These are phyloP conservation scores for Notocelia uddmanniana DNA, from an alignment of 2,888 invertebrate species.

Conservation along the genomic window DNA sequence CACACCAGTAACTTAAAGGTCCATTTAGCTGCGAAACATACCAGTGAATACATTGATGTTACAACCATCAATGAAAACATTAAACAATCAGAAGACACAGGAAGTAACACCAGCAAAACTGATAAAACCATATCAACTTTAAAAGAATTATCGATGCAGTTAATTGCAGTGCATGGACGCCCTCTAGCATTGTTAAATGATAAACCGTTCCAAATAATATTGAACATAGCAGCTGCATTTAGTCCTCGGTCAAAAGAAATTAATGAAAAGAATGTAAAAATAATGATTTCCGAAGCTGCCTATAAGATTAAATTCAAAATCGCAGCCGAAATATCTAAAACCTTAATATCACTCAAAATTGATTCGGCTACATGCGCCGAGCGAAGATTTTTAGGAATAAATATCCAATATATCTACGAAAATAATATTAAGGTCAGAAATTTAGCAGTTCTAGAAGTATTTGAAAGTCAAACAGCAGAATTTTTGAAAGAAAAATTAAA, in stretches of 20 bases:
- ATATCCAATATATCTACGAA: background rate
- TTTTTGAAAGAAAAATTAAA: conserved; percentile 5
- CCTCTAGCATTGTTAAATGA: conserved; percentile 3
- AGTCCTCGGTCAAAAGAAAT: background rate
- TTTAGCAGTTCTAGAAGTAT: background rate
- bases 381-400: conserved; percentile 7
- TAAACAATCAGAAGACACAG: background rate
- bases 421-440: background rate
- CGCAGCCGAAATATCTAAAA: background rate
- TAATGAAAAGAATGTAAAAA: background rate
- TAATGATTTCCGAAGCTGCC: conserved; percentile 5
- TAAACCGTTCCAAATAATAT: background rate
- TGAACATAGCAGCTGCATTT: conserved; percentile 1
- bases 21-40: conserved; percentile 6
- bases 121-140: background rate
- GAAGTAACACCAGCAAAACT: background rate
- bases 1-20: background rate
- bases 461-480: conserved; percentile 1
- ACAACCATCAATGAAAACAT: background rate
- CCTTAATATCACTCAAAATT: background rate
- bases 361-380: conserved; percentile 12
- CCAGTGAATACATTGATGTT: background rate
- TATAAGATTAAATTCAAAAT: conserved; percentile 5
- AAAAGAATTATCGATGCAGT: conserved; percentile 7
- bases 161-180: conserved; percentile 9